Percentiles rank a stretch among this genome's conserved stretches.
phyloP scores from a whole-genome alignment of 2,113 vertebrate genomes.

The Cavia aperea region DNA sequence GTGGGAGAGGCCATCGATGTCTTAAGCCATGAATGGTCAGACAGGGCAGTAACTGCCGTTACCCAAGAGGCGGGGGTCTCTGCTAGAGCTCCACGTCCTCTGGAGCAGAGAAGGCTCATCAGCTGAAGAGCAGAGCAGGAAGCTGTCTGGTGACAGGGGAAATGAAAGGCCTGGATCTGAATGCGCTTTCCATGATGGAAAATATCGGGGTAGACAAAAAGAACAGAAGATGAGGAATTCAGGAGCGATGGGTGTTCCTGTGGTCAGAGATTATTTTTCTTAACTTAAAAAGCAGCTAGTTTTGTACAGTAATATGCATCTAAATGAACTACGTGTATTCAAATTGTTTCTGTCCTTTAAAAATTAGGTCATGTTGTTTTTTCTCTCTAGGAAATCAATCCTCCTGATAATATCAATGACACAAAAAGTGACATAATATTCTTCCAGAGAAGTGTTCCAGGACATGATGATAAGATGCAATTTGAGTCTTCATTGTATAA shows the following conservation, averaged over 20 bases:
- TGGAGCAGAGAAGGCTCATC: neutral
- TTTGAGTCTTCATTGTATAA: slow-evolving; percentile 76
- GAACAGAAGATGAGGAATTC: neutral
- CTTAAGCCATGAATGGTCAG: neutral
- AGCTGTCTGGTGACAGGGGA: neutral
- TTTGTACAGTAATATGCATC: slow-evolving; percentile 16
- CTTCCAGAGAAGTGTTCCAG: slow-evolving; percentile 72
- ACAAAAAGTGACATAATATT: slow-evolving; percentile 75
- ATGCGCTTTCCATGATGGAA: neutral
- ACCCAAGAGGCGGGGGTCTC: neutral
- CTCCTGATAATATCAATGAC: slow-evolving; percentile 70
- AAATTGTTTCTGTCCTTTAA: slow-evolving; percentile 9
- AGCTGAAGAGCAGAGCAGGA: neutral
- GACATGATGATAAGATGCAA: slow-evolving; percentile 56
- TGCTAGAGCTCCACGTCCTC: neutral
- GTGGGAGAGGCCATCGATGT: neutral
- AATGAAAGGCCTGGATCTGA: neutral
- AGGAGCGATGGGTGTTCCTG: neutral
- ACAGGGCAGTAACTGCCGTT: neutral
- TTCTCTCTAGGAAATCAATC: slow-evolving; percentile 70
- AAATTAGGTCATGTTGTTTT: slow-evolving; percentile 9
- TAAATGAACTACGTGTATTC: slow-evolving; percentile 13
- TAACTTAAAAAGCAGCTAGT: slow-evolving; percentile 23
- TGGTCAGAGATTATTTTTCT: neutral
- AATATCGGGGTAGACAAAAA: neutral